phyloP scores from a whole-genome alignment of 2,888 invertebrate species.

The Barypeithes pellucidus region DNA sequence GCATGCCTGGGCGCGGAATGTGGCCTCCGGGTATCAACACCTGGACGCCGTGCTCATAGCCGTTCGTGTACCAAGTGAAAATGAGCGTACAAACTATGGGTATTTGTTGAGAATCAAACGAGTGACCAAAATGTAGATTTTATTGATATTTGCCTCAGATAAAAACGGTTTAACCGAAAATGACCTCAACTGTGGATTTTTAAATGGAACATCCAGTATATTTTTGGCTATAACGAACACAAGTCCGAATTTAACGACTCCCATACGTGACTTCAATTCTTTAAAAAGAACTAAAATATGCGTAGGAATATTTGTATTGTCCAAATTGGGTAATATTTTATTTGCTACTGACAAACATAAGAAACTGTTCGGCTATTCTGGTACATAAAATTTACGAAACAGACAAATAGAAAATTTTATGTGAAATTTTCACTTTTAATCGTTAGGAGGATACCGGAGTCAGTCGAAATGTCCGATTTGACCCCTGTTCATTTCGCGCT shows the following conservation, averaged over 20 bases:
- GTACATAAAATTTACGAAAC: neutral
- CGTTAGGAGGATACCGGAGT: no score
- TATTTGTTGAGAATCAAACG: neutral
- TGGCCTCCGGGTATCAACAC: slow-evolving; percentile 36
- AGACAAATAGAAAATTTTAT: neutral
- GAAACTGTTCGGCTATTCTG: neutral
- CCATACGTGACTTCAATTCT: neutral
- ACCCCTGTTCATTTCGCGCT: no score
- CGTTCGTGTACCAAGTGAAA: slow-evolving; percentile 14
- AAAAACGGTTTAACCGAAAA: no score
- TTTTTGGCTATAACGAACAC: no score
- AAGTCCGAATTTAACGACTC: no score
- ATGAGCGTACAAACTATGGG: no score
- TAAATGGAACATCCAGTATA: no score
- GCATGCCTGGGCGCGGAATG: slow-evolving; percentile 41
- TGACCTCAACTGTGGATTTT: no score
- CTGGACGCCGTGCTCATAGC: slow-evolving; percentile 35
- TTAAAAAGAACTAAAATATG: neutral
- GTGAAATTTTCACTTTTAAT: no score
- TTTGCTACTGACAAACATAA: neutral
- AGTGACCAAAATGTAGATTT: no score
- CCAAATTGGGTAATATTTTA: neutral
- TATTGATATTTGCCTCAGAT: no score
- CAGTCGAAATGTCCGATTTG: no score
- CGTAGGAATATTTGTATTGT: neutral